Percentiles rank a stretch among this genome's conserved stretches.
These are phyloP conservation scores for Ctenopoma kingsleyae DNA, from an alignment of 2,797 vertebrate species.

Conservation along the genomic window DNA sequence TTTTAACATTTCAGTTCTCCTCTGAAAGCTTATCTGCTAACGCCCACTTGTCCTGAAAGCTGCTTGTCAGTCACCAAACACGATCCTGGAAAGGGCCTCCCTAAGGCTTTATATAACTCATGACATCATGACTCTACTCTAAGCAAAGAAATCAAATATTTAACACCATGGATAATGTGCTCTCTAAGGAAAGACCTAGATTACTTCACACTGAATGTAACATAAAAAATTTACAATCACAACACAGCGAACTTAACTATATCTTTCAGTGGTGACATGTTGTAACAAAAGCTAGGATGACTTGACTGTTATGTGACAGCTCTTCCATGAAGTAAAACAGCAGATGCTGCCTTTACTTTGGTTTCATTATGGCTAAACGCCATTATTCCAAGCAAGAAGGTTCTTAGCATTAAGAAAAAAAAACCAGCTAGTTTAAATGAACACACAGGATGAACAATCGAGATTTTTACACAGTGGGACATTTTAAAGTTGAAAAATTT, in stretches of 20 bases:
- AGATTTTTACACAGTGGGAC: too few species aligned
- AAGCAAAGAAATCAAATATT: conserved; percentile 72
- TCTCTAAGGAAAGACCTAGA: conserved; percentile 35
- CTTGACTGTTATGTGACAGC: conserved; percentile 13
- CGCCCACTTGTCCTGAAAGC: conserved; percentile 8
- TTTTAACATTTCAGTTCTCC: neutral
- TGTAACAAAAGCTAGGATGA: conserved; percentile 27
- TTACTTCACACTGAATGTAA: conserved; percentile 40
- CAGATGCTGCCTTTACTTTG: conserved; percentile 40
- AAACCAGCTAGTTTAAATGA: too few species aligned
- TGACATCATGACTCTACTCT: conserved; percentile 55
- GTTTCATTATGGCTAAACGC: neutral
- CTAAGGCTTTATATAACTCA: conserved; percentile 60
- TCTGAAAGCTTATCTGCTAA: conserved; percentile 12
- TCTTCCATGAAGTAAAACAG: conserved; percentile 36
- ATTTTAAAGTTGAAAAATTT: too few species aligned
- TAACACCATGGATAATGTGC: conserved; percentile 49
- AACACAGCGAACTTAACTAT: conserved; percentile 23
- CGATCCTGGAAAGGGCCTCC: conserved; percentile 26
- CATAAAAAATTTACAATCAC: conserved; percentile 62
- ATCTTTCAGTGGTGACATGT: conserved; percentile 12
- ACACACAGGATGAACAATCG: too few species aligned
- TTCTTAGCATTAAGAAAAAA: too few species aligned
- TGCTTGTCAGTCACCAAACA: neutral
- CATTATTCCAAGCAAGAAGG: too few species aligned